A percentile compares a stretch with the other conserved stretches of the same genome.
Evolutionary conservation across 2,797 vertebrate species (phyloP).

Genomic region (Falco rusticolus): DNA sequence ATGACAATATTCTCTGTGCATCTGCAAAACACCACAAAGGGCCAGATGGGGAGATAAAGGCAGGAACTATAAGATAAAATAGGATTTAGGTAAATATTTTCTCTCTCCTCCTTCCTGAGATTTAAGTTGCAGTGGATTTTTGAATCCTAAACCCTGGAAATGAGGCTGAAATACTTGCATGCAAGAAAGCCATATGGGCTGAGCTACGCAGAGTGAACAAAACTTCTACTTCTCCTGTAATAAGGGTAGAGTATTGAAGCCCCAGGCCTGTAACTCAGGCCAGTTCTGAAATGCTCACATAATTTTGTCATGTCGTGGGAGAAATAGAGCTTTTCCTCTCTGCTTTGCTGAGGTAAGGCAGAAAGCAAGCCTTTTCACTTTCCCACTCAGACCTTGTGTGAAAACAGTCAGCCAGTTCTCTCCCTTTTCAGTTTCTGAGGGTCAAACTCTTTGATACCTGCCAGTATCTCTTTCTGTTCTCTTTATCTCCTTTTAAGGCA

Average conservation of each 20-base stretch:
- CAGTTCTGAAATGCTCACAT: neutral
- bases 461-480: neutral
- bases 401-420: neutral
- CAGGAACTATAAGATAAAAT: neutral
- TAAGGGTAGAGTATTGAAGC: neutral
- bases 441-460: constrained; percentile 52
- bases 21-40: neutral
- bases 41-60: neutral
- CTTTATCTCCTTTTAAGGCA: constrained; percentile 41
- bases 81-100: neutral
- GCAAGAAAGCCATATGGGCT: neutral
- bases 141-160: neutral
- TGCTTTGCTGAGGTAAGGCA: neutral
- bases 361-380: neutral
- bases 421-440: neutral
- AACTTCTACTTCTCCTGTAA: neutral
- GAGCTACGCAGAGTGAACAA: neutral
- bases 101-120: neutral
- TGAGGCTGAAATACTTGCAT: neutral
- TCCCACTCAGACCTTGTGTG: neutral
- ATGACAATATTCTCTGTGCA: neutral
- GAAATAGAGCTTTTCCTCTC: neutral
- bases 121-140: neutral
- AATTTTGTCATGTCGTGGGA: neutral
- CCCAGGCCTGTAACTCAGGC: neutral